Percentiles rank a stretch among this genome's conserved stretches.
These are phyloP conservation scores for Ceyx cyanopectus DNA, from an alignment of 2,113 vertebrate genomes.

Conservation along the genomic window DNA sequence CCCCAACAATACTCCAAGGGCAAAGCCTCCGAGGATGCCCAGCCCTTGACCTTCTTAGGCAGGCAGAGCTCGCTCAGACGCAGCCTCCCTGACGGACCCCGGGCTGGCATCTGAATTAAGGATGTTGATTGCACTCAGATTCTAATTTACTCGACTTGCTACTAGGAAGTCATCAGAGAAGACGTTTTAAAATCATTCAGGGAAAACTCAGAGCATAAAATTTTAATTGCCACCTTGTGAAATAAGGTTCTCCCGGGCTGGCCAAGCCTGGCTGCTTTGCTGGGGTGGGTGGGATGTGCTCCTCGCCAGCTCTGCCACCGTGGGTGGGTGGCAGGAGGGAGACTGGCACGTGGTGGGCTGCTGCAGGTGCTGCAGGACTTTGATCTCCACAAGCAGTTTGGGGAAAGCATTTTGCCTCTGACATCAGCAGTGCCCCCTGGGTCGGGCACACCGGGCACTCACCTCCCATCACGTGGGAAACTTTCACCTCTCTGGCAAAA, in stretches of 20 bases:
- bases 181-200: conserved; percentile 56
- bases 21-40: not conserved
- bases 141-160: conserved; percentile 52
- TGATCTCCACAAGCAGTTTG: not conserved
- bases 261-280: not conserved
- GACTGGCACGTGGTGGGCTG: rapidly evolving
- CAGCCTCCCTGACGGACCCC: not conserved
- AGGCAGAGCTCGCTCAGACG: not conserved
- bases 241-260: not conserved
- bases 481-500: not conserved
- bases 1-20: conserved; percentile 36
- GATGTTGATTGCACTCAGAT: conserved; percentile 55
- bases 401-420: not conserved
- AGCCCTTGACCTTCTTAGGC: conserved; percentile 49
- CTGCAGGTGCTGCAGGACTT: not conserved
- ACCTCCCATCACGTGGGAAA: not conserved
- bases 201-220: conserved; percentile 69
- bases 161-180: conserved; percentile 59
- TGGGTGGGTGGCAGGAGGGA: not conserved
- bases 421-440: rapidly evolving
- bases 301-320: not conserved
- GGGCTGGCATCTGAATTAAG: conserved; percentile 28
- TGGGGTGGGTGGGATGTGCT: not conserved
- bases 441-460: not conserved
- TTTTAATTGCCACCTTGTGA: conserved; percentile 65